Evolutionary conservation across 1,140 invertebrate species (phyloP).

Genomic region (Phymastichus coffea): DNA sequence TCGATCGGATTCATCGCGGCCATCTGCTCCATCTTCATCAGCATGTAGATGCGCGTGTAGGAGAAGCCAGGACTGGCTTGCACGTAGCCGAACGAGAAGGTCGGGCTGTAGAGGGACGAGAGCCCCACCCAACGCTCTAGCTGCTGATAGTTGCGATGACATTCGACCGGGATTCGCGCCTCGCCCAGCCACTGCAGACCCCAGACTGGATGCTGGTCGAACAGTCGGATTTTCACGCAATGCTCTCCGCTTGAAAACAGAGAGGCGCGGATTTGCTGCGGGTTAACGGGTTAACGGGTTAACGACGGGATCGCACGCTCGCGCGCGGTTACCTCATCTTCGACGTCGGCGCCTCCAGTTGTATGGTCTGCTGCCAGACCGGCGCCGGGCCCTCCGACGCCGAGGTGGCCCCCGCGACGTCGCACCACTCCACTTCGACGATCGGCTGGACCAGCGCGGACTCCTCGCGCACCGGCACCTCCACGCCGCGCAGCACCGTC

Average conservation of each 20-base stretch:
- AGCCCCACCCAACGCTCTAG: slow-evolving; percentile 52
- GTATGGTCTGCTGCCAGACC: slow-evolving; percentile 51
- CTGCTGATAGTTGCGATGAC: slow-evolving; percentile 46
- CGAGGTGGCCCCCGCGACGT: slow-evolving; percentile 37
- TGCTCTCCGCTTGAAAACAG: slow-evolving; percentile 35
- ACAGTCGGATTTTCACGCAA: slow-evolving; percentile 46
- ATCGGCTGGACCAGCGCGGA: slow-evolving; percentile 49
- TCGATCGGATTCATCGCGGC: slow-evolving; percentile 35
- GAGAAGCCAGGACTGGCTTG: slow-evolving; percentile 49
- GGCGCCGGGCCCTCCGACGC: slow-evolving; percentile 49
- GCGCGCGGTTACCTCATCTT: slow-evolving; percentile 25
- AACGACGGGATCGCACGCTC: no score
- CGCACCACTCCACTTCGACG: slow-evolving; percentile 50
- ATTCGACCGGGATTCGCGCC: slow-evolving; percentile 46
- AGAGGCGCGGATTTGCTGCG: not conserved
- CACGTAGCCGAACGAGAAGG: slow-evolving; percentile 49
- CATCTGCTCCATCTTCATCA: slow-evolving; percentile 49
- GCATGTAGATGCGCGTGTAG: slow-evolving; percentile 48
- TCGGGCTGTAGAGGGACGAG: slow-evolving; percentile 46
- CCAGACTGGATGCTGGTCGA: slow-evolving; percentile 53
- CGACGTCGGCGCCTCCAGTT: slow-evolving; percentile 44
- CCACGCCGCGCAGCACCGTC: slow-evolving; percentile 48
- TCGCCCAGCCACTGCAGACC: slow-evolving; percentile 54
- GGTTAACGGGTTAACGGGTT: no score
- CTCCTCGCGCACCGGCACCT: slow-evolving; percentile 53